Evolutionary conservation across 2,113 vertebrate genomes (phyloP).

Genomic region (Grammomys surdaster): DNA sequence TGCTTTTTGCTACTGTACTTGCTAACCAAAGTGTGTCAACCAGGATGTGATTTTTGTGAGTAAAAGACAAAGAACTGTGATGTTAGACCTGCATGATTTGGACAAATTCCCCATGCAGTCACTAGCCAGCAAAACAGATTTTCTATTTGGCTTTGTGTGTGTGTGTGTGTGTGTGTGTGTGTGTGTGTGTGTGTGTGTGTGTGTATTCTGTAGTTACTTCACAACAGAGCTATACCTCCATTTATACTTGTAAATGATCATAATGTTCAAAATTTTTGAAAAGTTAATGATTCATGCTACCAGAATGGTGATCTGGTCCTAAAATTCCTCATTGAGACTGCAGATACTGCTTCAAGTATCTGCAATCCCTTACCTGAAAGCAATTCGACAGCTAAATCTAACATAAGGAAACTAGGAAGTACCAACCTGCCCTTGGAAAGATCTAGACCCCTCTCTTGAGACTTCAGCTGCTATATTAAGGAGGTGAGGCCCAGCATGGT

Average conservation of each 20-base stretch:
- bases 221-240: background rate
- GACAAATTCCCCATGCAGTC: background rate
- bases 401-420: slow-evolving; percentile 96
- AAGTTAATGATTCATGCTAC: slow-evolving; percentile 94
- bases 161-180: background rate
- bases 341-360: slow-evolving; percentile 97
- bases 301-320: slow-evolving; percentile 96
- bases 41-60: background rate
- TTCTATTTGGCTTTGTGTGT: background rate
- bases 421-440: slow-evolving; percentile 95
- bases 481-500: slow-evolving; percentile 89
- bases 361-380: slow-evolving; percentile 94
- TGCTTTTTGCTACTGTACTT: background rate
- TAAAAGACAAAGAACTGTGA: background rate
- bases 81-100: background rate
- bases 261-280: background rate
- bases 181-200: too few species aligned
- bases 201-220: background rate
- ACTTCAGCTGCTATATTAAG: slow-evolving; percentile 97
- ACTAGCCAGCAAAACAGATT: background rate
- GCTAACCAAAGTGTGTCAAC: background rate
- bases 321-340: slow-evolving; percentile 97
- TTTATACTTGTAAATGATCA: background rate
- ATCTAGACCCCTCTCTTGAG: slow-evolving; percentile 95
- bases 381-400: slow-evolving; percentile 95